A percentile compares a stretch with the other conserved stretches of the same genome.
Evolutionary conservation across 2,888 invertebrate genomes (phyloP).

Genomic region (Bombyx huttoni): DNA sequence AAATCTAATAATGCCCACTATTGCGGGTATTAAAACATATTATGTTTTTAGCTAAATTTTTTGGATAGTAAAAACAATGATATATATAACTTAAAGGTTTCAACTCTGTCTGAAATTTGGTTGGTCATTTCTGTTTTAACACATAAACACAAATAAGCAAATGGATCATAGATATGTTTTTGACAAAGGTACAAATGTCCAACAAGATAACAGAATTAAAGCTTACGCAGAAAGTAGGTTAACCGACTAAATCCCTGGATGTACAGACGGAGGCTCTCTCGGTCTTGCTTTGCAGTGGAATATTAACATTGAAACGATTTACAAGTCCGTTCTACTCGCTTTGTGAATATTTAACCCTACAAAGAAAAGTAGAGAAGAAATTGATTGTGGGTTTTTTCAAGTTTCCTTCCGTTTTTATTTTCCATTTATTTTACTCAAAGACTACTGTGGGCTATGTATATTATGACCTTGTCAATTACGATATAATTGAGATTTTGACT

Average conservation of each 20-base stretch:
- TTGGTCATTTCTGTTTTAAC: not conserved
- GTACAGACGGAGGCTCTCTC: conserved; percentile 12
- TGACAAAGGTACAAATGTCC: conserved; percentile 23
- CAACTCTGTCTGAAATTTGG: not conserved
- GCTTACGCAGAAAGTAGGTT: conserved; percentile 19
- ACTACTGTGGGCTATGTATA: too few species aligned
- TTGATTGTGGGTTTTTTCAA: conserved; percentile 6
- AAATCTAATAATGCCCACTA: not conserved
- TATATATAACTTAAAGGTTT: not conserved
- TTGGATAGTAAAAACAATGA: not conserved
- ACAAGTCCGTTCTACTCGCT: conserved; percentile 10
- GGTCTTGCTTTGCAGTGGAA: conserved; percentile 17
- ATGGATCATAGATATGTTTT: conserved; percentile 20
- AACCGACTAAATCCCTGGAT: conserved; percentile 17
- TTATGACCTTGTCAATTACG: too few species aligned
- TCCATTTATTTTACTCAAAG: too few species aligned
- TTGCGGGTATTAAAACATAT: not conserved
- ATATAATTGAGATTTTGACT: too few species aligned
- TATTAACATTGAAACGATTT: conserved; percentile 20
- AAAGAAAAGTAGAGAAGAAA: conserved; percentile 8
- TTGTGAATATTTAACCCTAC: conserved; percentile 15
- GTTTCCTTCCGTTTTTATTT: not conserved
- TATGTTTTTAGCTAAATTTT: not conserved
- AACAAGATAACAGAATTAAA: conserved; percentile 24
- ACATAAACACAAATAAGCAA: conserved; percentile 16